Percentiles rank a stretch among this genome's conserved stretches.
Conservation (phyloP, 2,113 vertebrate genomes). For the Hippocampus barbouri region DNA sequence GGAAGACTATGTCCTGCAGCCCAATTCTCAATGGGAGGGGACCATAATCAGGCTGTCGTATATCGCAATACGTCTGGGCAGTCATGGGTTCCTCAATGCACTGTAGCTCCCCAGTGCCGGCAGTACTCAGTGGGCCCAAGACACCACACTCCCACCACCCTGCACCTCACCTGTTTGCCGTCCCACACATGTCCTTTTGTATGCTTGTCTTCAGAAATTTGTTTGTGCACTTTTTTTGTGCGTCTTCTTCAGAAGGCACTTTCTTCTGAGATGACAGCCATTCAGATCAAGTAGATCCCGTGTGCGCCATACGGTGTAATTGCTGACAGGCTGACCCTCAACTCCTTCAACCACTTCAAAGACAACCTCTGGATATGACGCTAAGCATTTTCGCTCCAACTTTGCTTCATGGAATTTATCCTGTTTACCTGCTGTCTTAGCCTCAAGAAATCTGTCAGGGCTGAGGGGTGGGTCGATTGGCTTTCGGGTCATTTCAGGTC, state of each 20-base stretch:
- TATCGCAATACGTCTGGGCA: no score
- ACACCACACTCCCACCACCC: no score
- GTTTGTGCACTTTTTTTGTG: neutral
- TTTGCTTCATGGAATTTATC: neutral
- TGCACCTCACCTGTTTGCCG: neutral
- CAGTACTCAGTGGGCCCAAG: no score
- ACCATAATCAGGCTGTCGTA: no score
- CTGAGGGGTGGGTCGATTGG: neutral
- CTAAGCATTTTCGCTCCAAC: neutral
- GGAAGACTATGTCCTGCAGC: no score
- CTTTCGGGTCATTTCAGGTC: neutral
- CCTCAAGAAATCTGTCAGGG: neutral
- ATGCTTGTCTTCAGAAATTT: neutral
- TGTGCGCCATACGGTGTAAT: neutral
- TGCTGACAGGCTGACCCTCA: neutral
- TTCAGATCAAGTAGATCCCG: neutral
- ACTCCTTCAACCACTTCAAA: neutral
- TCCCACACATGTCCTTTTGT: neutral
- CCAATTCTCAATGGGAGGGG: no score
- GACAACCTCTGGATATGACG: neutral
- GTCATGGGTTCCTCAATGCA: no score
- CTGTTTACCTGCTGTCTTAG: neutral
- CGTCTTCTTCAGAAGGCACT: neutral
- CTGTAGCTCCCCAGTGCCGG: neutral
- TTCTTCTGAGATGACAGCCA: neutral